Conservation (phyloP, 2,113 vertebrate genomes). For the Manacus vitellinus region DNA sequence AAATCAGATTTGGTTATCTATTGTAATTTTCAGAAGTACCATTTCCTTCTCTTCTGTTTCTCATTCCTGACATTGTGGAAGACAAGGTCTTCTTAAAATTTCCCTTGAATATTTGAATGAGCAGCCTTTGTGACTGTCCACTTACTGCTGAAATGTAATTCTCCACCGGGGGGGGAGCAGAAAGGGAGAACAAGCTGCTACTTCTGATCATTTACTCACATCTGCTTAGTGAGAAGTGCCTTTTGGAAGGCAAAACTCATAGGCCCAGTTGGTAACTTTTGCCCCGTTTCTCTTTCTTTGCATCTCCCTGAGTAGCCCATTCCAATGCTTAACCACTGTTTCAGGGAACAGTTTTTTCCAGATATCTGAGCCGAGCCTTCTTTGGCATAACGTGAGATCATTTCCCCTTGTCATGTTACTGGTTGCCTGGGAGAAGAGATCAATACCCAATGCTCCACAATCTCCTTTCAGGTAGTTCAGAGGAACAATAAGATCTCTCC, state of each 20-base stretch:
- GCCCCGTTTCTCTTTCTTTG: neutral
- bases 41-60: neutral
- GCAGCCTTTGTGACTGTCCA: neutral
- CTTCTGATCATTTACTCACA: neutral
- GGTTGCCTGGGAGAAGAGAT: neutral
- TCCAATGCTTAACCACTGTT: neutral
- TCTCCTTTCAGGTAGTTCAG: neutral
- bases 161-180: neutral
- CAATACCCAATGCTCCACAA: neutral
- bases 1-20: neutral
- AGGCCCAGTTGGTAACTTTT: neutral
- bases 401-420: neutral
- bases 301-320: neutral
- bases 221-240: rapidly evolving
- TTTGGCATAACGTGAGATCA: neutral
- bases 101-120: neutral
- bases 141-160: neutral
- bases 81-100: neutral
- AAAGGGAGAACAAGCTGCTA: neutral
- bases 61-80: neutral
- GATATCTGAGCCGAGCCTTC: neutral
- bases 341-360: neutral
- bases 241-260: neutral
- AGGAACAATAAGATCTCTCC: no score
- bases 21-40: neutral